Conservation (phyloP, 2,113 vertebrate species). For the Oxyura jamaicensis region DNA sequence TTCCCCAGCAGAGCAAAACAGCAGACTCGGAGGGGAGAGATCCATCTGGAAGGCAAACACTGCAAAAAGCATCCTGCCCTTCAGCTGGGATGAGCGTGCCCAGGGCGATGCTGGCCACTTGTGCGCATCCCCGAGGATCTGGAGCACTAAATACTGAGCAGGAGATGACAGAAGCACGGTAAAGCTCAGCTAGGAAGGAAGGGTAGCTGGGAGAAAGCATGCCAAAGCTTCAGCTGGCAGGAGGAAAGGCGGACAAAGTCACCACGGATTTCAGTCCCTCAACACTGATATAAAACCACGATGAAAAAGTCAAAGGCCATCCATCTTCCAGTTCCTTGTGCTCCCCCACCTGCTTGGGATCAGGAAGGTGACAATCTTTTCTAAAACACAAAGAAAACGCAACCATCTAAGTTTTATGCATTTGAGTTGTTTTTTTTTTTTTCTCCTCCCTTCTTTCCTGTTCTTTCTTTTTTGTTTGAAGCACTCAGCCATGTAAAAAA, state of each 20-base stretch:
- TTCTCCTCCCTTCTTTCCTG: too few relatives aligned
- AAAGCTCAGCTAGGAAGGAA: neutral
- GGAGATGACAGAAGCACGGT: neutral
- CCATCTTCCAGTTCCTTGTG: neutral
- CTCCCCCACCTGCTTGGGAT: neutral
- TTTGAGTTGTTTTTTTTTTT: neutral
- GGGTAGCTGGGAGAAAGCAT: neutral
- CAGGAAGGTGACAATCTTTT: neutral
- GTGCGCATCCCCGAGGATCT: neutral
- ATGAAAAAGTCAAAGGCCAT: neutral
- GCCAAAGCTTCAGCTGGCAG: neutral
- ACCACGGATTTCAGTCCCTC: neutral
- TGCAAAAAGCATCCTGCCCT: neutral
- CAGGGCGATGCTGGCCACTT: accelerated
- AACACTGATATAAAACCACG: accelerated
- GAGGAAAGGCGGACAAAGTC: neutral
- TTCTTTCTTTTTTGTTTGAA: neutral
- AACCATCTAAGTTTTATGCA: neutral
- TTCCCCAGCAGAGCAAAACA: slow-evolving; percentile 20
- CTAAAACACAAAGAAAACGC: neutral
- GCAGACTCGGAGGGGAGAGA: neutral
- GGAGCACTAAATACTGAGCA: neutral
- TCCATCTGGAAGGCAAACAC: neutral
- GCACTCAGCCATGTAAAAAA: accelerated
- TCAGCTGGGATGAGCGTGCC: neutral